Evolutionary conservation across 2,113 vertebrate species (phyloP).

Genomic region (Cryptotis parvus): DNA sequence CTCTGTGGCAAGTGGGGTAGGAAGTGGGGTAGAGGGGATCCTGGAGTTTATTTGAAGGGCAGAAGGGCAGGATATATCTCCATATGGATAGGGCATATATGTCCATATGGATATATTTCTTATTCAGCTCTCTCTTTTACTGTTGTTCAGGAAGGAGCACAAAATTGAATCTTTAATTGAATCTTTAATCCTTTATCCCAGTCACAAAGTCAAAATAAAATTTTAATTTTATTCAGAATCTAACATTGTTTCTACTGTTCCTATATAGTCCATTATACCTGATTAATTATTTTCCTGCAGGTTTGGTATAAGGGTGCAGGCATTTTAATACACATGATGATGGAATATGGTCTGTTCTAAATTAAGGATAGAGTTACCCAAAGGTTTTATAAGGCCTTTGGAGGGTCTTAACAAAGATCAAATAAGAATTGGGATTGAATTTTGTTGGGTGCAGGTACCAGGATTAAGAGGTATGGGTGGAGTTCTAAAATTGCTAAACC

Average conservation of each 20-base stretch:
- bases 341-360: not conserved
- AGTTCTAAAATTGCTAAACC: not conserved
- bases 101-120: not conserved
- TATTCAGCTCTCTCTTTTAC: not conserved
- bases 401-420: not conserved
- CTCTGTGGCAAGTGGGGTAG: not conserved
- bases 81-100: too few relatives aligned
- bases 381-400: not conserved
- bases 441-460: not conserved
- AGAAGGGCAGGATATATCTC: not conserved
- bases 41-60: not conserved
- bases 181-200: not conserved
- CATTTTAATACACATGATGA: not conserved
- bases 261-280: not conserved
- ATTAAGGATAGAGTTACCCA: not conserved
- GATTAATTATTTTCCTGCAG: not conserved
- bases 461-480: not conserved
- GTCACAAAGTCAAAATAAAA: slow-evolving; percentile 21
- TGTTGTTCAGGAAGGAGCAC: not conserved
- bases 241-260: not conserved
- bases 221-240: not conserved
- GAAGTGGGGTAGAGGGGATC: too few relatives aligned
- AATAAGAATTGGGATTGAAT: not conserved
- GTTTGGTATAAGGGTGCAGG: not conserved
- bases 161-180: not conserved